These are phyloP conservation scores for Pelusios castaneus DNA, from an alignment of 2,113 vertebrate genomes.

Conservation along the genomic window DNA sequence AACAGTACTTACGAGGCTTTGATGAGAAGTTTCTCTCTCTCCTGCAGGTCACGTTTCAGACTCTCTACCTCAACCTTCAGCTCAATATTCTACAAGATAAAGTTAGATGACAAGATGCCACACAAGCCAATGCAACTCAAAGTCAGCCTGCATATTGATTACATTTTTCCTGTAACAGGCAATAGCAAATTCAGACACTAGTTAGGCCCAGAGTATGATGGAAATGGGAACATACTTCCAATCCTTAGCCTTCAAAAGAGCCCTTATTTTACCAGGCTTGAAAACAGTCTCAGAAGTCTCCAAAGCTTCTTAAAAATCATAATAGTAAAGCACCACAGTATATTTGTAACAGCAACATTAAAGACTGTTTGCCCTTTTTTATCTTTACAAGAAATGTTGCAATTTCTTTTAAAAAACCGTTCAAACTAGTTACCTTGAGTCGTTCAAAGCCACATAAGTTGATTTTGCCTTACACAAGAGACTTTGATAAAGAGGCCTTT, in stretches of 20 bases:
- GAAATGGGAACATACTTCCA: slow-evolving; percentile 31
- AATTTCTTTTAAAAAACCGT: slow-evolving; percentile 47
- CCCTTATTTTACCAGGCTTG: slow-evolving; percentile 8
- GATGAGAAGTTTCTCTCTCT: slow-evolving; percentile 93
- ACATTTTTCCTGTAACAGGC: neutral
- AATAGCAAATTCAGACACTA: slow-evolving; percentile 14
- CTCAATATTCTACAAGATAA: slow-evolving; percentile 90
- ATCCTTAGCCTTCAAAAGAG: slow-evolving; percentile 26
- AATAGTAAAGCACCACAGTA: slow-evolving; percentile 47
- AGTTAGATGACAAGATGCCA: neutral
- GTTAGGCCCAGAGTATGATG: neutral
- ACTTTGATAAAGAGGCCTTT: neutral
- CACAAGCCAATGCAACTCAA: neutral
- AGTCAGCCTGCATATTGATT: neutral
- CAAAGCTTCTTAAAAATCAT: slow-evolving; percentile 44
- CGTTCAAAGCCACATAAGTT: slow-evolving; percentile 48
- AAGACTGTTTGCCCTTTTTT: slow-evolving; percentile 50
- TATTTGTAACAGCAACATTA: slow-evolving; percentile 53
- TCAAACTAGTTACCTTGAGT: slow-evolving; percentile 50
- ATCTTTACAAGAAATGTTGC: slow-evolving; percentile 45
- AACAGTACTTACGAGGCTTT: slow-evolving; percentile 91
- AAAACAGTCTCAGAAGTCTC: slow-evolving; percentile 61
- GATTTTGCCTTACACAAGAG: neutral
- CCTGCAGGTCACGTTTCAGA: slow-evolving; percentile 90
- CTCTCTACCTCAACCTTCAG: slow-evolving; percentile 97